Conservation (phyloP, 1,140 invertebrate genomes). For the Drosophila rhopaloa region DNA sequence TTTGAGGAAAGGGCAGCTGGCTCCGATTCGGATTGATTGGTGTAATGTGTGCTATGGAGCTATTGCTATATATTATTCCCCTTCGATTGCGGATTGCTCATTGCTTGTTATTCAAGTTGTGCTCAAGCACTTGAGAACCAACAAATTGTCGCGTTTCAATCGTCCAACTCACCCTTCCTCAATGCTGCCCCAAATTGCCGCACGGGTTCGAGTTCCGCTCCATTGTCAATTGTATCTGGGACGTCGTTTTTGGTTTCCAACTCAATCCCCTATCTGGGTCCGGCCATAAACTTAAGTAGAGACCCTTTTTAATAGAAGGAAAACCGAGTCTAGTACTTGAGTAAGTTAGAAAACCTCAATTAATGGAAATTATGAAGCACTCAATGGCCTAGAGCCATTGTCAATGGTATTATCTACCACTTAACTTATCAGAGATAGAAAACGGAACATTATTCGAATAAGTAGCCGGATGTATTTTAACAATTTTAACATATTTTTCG, state of each 20-base stretch:
- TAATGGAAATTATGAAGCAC: conserved; percentile 25
- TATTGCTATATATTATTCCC: conserved; percentile 3
- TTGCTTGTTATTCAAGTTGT: conserved; percentile 53
- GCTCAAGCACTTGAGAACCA: conserved; percentile 60
- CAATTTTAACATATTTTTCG: too few species aligned
- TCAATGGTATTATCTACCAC: conserved; percentile 13
- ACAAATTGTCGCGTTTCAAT: conserved; percentile 81
- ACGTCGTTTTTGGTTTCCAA: conserved; percentile 11
- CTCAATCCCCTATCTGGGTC: conserved; percentile 16
- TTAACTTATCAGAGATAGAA: neutral
- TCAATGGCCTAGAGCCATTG: conserved; percentile 5
- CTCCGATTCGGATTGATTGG: conserved; percentile 69
- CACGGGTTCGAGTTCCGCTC: conserved; percentile 46
- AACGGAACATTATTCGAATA: neutral
- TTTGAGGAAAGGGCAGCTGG: conserved; percentile 77
- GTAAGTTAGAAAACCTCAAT: conserved; percentile 20
- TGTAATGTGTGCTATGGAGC: conserved; percentile 42
- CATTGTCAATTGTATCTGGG: conserved; percentile 34
- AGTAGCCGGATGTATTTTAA: neutral
- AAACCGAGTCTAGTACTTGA: neutral
- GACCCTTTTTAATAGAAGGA: conserved; percentile 4
- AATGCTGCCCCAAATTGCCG: conserved; percentile 65
- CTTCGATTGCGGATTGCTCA: conserved; percentile 35
- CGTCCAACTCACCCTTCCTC: conserved; percentile 36
- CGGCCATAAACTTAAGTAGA: conserved; percentile 32